Conservation (phyloP, 2,888 invertebrate species). For the Lasioglossum vierecki region DNA sequence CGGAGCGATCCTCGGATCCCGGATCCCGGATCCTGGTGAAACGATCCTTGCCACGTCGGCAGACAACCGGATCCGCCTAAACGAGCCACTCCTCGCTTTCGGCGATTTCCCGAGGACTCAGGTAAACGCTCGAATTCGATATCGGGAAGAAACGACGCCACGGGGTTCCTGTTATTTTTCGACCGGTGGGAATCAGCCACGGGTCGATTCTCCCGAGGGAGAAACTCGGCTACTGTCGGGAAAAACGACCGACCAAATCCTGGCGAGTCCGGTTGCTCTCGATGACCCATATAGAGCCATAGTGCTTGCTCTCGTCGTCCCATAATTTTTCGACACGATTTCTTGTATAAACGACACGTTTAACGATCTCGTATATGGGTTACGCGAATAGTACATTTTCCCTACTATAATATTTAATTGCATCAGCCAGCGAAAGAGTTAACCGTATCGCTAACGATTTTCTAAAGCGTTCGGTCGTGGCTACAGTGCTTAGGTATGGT, state of each 20-base stretch:
- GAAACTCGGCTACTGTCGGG: neutral
- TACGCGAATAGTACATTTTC: neutral
- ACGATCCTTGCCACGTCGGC: conserved; percentile 38
- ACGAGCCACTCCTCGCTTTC: conserved; percentile 31
- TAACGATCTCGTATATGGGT: too few relatives aligned
- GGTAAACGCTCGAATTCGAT: conserved; percentile 22
- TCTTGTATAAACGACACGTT: too few relatives aligned
- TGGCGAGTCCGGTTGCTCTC: neutral
- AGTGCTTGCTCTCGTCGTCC: neutral
- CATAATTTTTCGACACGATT: too few relatives aligned
- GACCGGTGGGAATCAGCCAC: conserved; percentile 5
- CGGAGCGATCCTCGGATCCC: conserved; percentile 10
- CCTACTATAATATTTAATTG: neutral
- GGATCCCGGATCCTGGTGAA: conserved; percentile 30
- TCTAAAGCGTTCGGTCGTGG: neutral
- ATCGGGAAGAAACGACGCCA: neutral
- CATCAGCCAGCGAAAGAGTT: neutral
- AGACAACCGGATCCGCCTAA: conserved; percentile 37
- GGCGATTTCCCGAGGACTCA: conserved; percentile 4
- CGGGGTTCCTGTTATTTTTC: conserved; percentile 11
- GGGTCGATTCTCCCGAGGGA: conserved; percentile 1
- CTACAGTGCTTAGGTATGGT: neutral
- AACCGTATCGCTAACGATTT: neutral
- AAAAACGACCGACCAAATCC: neutral
- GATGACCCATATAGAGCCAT: neutral